phyloP scores from a whole-genome alignment of 2,888 invertebrate genomes.

The Dorcus hopei region DNA sequence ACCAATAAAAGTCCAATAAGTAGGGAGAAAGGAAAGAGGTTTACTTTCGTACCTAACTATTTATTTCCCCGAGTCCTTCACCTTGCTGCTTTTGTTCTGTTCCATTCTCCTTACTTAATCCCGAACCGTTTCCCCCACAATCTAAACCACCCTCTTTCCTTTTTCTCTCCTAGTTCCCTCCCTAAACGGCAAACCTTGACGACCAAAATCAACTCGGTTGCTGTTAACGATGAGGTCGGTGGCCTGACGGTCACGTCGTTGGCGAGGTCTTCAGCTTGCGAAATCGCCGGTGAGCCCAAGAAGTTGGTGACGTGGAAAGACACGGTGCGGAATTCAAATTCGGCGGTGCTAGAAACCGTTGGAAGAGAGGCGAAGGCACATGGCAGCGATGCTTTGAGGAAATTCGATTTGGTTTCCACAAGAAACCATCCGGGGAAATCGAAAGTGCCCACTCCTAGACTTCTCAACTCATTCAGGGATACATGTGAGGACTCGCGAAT shows the following conservation, averaged over 20 bases:
- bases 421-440: not conserved
- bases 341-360: not conserved
- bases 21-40: constrained; percentile 45
- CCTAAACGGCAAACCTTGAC: constrained; percentile 26
- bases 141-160: constrained; percentile 35
- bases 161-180: constrained; percentile 34
- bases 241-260: constrained; percentile 43
- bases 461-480: too few species aligned
- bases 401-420: not conserved
- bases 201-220: constrained; percentile 43
- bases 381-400: not conserved
- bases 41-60: constrained; percentile 1
- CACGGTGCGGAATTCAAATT: constrained; percentile 7
- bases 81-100: constrained; percentile 2
- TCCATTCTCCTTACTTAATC: constrained; percentile 39
- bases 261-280: not conserved
- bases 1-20: constrained; percentile 10
- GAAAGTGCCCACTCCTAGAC: too few species aligned
- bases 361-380: not conserved
- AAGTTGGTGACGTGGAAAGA: constrained; percentile 41
- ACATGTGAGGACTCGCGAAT: too few species aligned
- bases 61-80: constrained; percentile 1
- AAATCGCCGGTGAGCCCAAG: constrained; percentile 17
- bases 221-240: constrained; percentile 39
- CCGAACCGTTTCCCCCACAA: constrained; percentile 1